Conservation (phyloP, 1,140 invertebrate genomes). For the Alviniconcha marisindica region DNA sequence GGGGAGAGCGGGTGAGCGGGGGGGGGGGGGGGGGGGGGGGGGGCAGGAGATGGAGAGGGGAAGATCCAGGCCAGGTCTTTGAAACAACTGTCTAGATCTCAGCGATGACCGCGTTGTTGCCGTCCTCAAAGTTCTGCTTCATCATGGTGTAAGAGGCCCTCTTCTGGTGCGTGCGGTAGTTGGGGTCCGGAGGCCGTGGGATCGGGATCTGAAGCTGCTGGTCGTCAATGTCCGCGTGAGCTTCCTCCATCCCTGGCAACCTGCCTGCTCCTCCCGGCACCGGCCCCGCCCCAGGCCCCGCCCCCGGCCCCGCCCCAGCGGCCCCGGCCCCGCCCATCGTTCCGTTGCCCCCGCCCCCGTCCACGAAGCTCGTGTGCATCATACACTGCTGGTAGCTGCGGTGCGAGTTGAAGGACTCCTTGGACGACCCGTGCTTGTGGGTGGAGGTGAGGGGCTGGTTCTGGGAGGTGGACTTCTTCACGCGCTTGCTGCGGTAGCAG, state of each 20-base stretch:
- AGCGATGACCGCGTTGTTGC: slow-evolving; percentile 9
- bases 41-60: too few relatives aligned
- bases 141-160: slow-evolving; percentile 44
- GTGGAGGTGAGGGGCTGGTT: slow-evolving; percentile 46
- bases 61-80: too few relatives aligned
- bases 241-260: slow-evolving; percentile 11
- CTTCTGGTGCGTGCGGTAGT: slow-evolving; percentile 41
- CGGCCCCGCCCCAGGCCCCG: neutral
- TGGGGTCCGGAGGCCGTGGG: slow-evolving; percentile 33
- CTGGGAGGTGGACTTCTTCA: slow-evolving; percentile 52
- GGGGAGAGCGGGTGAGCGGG: neutral
- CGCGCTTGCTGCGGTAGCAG: slow-evolving; percentile 46
- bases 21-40: neutral
- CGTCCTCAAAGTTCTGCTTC: slow-evolving; percentile 44
- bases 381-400: slow-evolving; percentile 36
- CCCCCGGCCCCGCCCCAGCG: neutral
- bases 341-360: slow-evolving; percentile 11
- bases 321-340: neutral
- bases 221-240: neutral
- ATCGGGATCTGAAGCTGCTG: slow-evolving; percentile 32
- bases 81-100: slow-evolving; percentile 1
- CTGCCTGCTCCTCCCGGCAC: neutral
- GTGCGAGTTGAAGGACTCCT: slow-evolving; percentile 42
- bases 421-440: slow-evolving; percentile 41
- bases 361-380: slow-evolving; percentile 46